phyloP scores from a whole-genome alignment of 2,888 invertebrate species.

The Lagria hirta region DNA sequence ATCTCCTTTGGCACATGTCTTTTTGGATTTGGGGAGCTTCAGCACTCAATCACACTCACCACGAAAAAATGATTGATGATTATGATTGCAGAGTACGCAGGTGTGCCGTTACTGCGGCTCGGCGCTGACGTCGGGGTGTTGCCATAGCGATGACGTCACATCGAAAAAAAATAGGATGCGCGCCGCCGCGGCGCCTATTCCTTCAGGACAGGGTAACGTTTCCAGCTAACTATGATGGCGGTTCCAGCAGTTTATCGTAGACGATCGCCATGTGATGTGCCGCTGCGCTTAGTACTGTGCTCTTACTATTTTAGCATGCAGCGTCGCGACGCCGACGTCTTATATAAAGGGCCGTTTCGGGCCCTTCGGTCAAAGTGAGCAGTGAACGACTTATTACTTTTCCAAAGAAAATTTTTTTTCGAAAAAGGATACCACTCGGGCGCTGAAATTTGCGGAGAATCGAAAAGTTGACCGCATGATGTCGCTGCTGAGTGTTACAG shows the following conservation, averaged over 20 bases:
- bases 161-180: constrained; percentile 51
- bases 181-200: constrained; percentile 44
- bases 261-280: constrained; percentile 33
- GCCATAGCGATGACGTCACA: constrained; percentile 51
- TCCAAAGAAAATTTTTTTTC: no score
- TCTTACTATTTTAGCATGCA: no score
- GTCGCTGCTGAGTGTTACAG: constrained; percentile 50
- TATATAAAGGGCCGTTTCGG: no score
- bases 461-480: constrained; percentile 46
- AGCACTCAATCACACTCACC: not conserved
- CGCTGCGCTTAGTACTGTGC: constrained; percentile 27
- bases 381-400: no score
- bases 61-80: constrained; percentile 23
- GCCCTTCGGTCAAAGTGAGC: no score
- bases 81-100: constrained; percentile 22
- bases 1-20: not conserved
- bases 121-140: constrained; percentile 43
- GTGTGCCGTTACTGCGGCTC: constrained; percentile 36
- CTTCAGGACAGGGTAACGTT: no score
- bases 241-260: constrained; percentile 36
- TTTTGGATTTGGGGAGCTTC: not conserved
- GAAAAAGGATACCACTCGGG: no score
- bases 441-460: no score
- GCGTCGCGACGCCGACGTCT: constrained; percentile 35
- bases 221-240: constrained; percentile 39